phyloP scores from a whole-genome alignment of 23 tunicate species.

The Oikopleura albicans region DNA sequence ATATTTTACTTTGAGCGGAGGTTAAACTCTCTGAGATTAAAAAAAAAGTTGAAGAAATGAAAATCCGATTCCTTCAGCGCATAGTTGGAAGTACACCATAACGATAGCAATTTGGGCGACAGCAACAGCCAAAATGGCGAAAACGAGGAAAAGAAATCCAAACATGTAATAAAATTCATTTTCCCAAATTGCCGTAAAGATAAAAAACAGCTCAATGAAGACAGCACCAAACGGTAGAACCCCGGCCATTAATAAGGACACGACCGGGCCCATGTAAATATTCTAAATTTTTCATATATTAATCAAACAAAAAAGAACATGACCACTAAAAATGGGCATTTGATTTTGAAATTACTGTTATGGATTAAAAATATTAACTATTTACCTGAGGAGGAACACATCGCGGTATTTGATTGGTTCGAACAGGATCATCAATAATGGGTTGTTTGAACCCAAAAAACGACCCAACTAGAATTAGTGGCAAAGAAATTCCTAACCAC shows the following conservation, averaged over 20 bases:
- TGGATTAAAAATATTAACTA: background rate
- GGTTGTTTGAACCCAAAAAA: conserved; percentile 90
- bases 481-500: conserved; percentile 87
- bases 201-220: conserved; percentile 86
- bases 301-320: too few species aligned
- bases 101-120: conserved; percentile 91
- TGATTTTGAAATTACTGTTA: too few species aligned
- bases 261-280: conserved; percentile 40
- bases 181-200: conserved; percentile 96
- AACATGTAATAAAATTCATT: conserved; percentile 89
- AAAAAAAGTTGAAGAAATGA: too few species aligned
- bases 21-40: too few species aligned
- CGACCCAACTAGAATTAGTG: conserved; percentile 59
- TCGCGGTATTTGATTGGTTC: conserved; percentile 50
- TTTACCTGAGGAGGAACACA: conserved; percentile 61
- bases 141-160: conserved; percentile 85
- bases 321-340: too few species aligned
- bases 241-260: conserved; percentile 87
- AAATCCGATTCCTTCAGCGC: conserved; percentile 56
- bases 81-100: conserved; percentile 94
- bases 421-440: conserved; percentile 65
- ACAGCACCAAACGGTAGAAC: conserved; percentile 95
- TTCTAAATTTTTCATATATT: background rate
- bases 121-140: conserved; percentile 64
- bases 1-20: too few species aligned